These are phyloP conservation scores for Scaeva pyrastri DNA, from an alignment of 2,888 invertebrate genomes.

Conservation along the genomic window DNA sequence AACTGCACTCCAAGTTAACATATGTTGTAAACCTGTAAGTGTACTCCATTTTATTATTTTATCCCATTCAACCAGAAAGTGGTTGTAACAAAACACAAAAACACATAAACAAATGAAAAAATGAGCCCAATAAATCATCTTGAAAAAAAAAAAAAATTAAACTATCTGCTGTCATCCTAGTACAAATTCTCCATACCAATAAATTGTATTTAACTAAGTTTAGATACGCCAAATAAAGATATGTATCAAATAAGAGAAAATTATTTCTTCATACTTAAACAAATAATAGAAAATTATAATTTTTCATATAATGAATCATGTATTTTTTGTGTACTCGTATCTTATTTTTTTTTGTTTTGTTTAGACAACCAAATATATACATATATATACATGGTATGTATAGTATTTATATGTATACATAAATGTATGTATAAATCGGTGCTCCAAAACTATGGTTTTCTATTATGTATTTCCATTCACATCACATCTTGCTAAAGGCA, in stretches of 20 bases:
- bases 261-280: conserved; percentile 8
- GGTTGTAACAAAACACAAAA: background rate
- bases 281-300: conserved; percentile 29
- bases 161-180: conserved; percentile 32
- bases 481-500: conserved; percentile 52
- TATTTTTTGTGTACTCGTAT: conserved; percentile 10
- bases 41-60: background rate
- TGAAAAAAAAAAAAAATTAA: background rate
- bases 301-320: conserved; percentile 27
- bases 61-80: background rate
- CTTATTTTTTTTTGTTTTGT: conserved; percentile 5
- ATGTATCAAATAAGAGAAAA: background rate
- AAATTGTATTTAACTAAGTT: conserved; percentile 29
- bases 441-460: conserved; percentile 54
- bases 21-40: background rate
- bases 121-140: conserved; percentile 23
- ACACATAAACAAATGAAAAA: background rate
- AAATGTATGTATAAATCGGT: conserved; percentile 54
- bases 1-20: too few relatives aligned
- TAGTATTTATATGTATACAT: background rate
- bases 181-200: conserved; percentile 38
- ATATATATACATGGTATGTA: conserved; percentile 29
- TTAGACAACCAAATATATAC: conserved; percentile 23
- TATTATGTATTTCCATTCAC: conserved; percentile 36
- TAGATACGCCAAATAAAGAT: conserved; percentile 32